Base-by-base conservation (phyloP, 2,797 vertebrate species). In the Distichodus sexfasciatus region DNA sequence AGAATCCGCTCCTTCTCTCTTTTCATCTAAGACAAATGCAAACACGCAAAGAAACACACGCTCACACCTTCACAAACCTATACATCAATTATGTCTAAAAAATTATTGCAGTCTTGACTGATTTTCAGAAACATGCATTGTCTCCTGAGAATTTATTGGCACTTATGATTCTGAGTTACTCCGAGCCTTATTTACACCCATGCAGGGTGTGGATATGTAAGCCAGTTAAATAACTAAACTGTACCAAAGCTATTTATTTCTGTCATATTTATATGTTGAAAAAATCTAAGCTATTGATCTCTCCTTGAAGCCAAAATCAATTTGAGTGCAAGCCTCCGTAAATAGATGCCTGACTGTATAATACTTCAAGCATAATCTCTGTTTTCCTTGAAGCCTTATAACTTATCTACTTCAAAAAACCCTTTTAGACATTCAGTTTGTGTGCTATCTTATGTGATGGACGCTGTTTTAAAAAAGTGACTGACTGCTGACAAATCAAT, bases 291-390 rank as follows among this genome's bases (percentile, higher is more conserved):
- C 35, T 53, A 35, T 62, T 43, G 61, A 64, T 40, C 12, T 9
- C 53, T 69, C 44, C 60, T 69, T 59, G 46, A 65, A 69, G 53
- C 60, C 17, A 46, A 69, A 65, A 55, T 55, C 53, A 55, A 21
- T 36, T 11, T 6, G 33, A 29, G 48, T 15, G 5, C 26, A 40
- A 58, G 14, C 33, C 15, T 35, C 15, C 14, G 11, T 23, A 58
- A 58, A 58, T 35, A 14, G 19, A 21, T 5, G 21, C 29, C 24
- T 51, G 48, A 35, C 31, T 35, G 51, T 21, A 2, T 35, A n/a
- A 7, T 36, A 35, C 53, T 35, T 55, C 53, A 55, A 55, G 15
- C 53, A 14, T 55, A 36, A 3, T 23, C 21, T 21, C 17, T 9
- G 33, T 21, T 38, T 58, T 58, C 17, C 35, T 58, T 24, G 3